Evolutionary conservation across 2,888 invertebrate species (phyloP).

Genomic region (Hirtodrosophila cameraria): DNA sequence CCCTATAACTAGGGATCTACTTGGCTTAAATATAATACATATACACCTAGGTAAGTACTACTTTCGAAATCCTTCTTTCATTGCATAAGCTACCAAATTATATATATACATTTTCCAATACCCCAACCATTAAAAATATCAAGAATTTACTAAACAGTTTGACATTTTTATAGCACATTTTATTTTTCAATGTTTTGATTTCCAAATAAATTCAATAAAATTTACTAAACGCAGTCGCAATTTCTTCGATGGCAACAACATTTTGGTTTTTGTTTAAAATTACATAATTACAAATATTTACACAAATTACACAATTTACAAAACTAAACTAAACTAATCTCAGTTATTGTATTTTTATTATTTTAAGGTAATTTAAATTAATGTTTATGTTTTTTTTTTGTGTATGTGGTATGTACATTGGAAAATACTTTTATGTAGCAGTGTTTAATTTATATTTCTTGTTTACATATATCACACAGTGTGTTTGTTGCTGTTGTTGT

Average conservation of each 20-base stretch:
- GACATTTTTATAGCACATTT: slow-evolving; percentile 41
- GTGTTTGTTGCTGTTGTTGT: slow-evolving; percentile 50
- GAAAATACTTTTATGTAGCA: slow-evolving; percentile 56
- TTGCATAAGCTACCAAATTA: too few species aligned
- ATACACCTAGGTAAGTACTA: too few species aligned
- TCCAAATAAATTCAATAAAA: slow-evolving; percentile 59
- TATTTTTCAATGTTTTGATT: slow-evolving; percentile 44
- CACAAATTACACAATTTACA: slow-evolving; percentile 52
- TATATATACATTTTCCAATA: neutral
- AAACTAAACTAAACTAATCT: slow-evolving; percentile 53
- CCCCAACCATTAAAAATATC: too few species aligned
- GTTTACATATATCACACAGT: slow-evolving; percentile 77
- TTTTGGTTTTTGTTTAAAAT: slow-evolving; percentile 34
- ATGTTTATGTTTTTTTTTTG: slow-evolving; percentile 41
- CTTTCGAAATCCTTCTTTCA: too few species aligned
- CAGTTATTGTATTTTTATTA: slow-evolving; percentile 37
- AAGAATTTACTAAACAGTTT: neutral
- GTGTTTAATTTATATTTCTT: slow-evolving; percentile 52
- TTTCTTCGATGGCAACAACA: slow-evolving; percentile 17
- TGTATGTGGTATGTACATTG: slow-evolving; percentile 37
- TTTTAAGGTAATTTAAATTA: slow-evolving; percentile 53
- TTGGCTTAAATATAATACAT: too few species aligned
- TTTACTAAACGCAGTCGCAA: slow-evolving; percentile 54
- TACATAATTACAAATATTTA: slow-evolving; percentile 69
- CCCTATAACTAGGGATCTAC: too few species aligned